Percentiles rank a stretch among this genome's conserved stretches.
phyloP scores from a whole-genome alignment of 2,113 vertebrate genomes.

The Trematomus loennbergii region DNA sequence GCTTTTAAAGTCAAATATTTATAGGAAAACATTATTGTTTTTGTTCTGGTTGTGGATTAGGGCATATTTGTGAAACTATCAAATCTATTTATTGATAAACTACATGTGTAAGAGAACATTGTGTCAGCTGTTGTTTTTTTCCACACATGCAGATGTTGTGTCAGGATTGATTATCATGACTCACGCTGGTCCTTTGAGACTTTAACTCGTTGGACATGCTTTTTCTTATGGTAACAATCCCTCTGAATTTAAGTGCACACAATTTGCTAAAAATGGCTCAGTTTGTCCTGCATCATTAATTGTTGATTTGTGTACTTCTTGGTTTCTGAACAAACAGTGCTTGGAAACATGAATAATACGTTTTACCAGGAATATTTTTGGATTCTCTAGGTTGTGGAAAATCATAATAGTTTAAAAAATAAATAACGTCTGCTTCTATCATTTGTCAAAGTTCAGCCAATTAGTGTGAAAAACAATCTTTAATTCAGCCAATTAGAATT shows the following conservation, averaged over 20 bases:
- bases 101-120: conserved; percentile 12
- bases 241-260: conserved; percentile 16
- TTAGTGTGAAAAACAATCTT: neutral
- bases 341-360: conserved; percentile 24
- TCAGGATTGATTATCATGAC: conserved; percentile 42
- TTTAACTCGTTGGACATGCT: conserved; percentile 46
- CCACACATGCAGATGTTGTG: conserved; percentile 58
- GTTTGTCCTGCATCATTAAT: conserved; percentile 28
- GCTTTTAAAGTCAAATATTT: neutral
- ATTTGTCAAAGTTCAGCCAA: neutral
- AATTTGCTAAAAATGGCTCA: conserved; percentile 43
- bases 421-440: neutral
- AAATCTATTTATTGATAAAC: conserved; percentile 9
- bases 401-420: neutral
- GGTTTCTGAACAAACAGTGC: conserved; percentile 32
- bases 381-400: neutral
- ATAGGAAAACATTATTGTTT: neutral
- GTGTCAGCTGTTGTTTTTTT: neutral
- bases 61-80: neutral
- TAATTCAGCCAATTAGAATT: neutral
- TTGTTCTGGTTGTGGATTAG: neutral
- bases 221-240: conserved; percentile 39
- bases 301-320: conserved; percentile 39
- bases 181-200: conserved; percentile 37
- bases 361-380: conserved; percentile 34